Evolutionary conservation across 2,113 vertebrate genomes (phyloP).

Genomic region (Crotalus horridus): DNA sequence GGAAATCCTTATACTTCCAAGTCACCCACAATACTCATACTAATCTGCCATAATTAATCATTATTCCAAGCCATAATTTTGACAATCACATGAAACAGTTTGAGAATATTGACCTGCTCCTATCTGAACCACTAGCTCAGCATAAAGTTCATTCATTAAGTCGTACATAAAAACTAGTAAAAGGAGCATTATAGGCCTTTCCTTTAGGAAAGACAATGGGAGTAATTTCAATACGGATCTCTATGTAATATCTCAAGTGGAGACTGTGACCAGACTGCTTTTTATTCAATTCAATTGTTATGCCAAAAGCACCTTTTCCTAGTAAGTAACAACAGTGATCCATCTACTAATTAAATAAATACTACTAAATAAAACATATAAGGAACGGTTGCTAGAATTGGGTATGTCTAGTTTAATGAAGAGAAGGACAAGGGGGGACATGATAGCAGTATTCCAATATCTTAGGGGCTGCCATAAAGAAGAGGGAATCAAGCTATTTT

Average conservation of each 20-base stretch:
- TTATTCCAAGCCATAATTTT: background rate
- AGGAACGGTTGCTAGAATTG: too few species aligned
- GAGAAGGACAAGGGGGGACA: too few species aligned
- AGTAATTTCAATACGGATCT: background rate
- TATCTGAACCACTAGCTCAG: background rate
- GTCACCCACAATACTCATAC: background rate
- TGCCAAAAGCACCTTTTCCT: background rate
- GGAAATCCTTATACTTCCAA: background rate
- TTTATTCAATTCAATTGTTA: background rate
- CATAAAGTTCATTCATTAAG: background rate
- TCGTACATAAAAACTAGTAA: background rate
- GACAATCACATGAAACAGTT: background rate
- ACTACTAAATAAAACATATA: too few species aligned
- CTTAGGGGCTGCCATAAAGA: too few species aligned
- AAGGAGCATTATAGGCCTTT: background rate
- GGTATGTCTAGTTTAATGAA: too few species aligned
- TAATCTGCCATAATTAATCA: background rate
- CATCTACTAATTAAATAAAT: background rate
- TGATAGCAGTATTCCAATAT: too few species aligned
- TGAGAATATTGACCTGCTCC: background rate
- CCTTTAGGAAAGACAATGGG: background rate
- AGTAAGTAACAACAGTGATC: background rate
- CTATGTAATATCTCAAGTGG: background rate
- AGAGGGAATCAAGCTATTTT: too few species aligned
- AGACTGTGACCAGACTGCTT: background rate